Base-by-base conservation (phyloP, 2,113 vertebrate genomes). In the Collichthys lucidus region DNA sequence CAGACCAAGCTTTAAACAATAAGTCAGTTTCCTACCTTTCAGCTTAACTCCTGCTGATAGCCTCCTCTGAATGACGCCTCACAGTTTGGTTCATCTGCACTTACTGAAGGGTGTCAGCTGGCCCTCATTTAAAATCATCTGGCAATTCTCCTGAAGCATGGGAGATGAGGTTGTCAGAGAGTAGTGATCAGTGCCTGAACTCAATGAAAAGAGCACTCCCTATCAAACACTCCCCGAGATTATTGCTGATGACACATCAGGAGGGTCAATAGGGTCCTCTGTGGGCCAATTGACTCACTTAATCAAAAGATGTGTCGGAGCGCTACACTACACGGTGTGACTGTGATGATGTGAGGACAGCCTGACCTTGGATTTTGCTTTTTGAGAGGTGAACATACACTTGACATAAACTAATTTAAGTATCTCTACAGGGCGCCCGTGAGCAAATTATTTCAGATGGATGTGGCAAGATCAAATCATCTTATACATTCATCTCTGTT, bases 211-310 rank as follows among this genome's bases (percentile, higher is more conserved):
- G 77, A 80, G 78, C 86, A 80, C 88, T 66, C 85, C 86, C 75
- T 90, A 87, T 93, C 88, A 89, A 91, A 94, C 53, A 24, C 87
- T 86, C 20, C 61, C 68, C 53, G 82, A 84, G 89, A 88, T 93
- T 92, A 94, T 92, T 85, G 85, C 84, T 86, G 88, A 92, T 94
- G 94, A 93, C 94, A 94, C 86, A 91, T 92, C 81, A 84, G 74
- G 79, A 46, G 87, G 91, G 93, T 94, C 92, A 94, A 89, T 70
- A 69, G 76, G 83, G 88, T 90, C 83, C 82, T 93, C 93, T 84
- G 86, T 19, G 85, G 93, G 91, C 84, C 90, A 80, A 86, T 91
- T 88, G 79, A 90, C 87, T 86, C 71, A 79, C 74, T 89, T 93
- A 92, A 94, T 94, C 89, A 93, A 88, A 77, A 71, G 64, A 70